Evolutionary conservation across 2,113 vertebrate genomes (phyloP), one percentile per base, ranked within the genome.

Genomic region (Toxotes chatareus): DNA sequence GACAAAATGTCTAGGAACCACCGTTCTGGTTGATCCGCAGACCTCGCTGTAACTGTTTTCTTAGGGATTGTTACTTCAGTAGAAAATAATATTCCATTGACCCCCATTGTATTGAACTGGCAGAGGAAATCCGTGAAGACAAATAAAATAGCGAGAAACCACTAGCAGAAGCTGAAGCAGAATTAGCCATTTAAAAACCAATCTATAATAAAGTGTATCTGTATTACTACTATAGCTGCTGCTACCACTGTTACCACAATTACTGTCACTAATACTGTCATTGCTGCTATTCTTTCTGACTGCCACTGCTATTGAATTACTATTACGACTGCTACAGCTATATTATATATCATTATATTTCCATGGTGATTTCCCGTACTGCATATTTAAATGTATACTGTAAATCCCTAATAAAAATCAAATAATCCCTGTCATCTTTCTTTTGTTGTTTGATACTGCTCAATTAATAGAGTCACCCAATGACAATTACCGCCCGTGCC

Each of bases 381-480:
- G 5, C 61, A 53, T 32, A 84, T 2, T 62, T 73, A 10, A 46
- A 76, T 68, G 4, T 44, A 49, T 51, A 71, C 40, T 65, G 62
- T 73, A 83, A 88, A 85, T 76, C 40, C n/a, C n/a, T 57, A 38
- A 84, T 76, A 7, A 64, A 86, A 69, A 84, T 80, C 13, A 51
- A 76, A 84, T 75, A 63, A 63, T 57, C 46, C 59, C 46, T 66
- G 49, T 57, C 53, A 62, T 85, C 46, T 38, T 53, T 55, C 57
- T 44, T 65, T 47, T 49, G 8, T 59, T 73, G 57, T 55, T 79
- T 64, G 47, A 72, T 49, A 49, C 38, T 46, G 68, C 55, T 82
- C 76, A 82, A 84, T 91, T 90, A 85, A 88, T 84, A 79, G 55
- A 73, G 73, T 51, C 53, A 79, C 23, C 64, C 9, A 27, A 68